Conservation (phyloP, 2,888 invertebrate genomes). For the Cacoxenus indagator region DNA sequence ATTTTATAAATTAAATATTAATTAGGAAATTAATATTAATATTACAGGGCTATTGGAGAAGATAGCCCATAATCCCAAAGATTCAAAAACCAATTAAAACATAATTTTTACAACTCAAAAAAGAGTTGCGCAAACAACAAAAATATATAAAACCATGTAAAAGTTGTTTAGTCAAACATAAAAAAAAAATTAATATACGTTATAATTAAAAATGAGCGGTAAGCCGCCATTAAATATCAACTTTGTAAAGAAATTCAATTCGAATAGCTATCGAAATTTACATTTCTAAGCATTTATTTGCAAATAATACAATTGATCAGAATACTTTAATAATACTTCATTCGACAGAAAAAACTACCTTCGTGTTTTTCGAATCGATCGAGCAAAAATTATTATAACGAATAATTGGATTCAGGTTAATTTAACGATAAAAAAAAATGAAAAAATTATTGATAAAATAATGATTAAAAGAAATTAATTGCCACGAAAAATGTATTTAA, state of each 20-base stretch:
- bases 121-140: constrained; percentile 4
- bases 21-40: background rate
- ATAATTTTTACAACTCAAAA: constrained; percentile 41
- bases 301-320: too few relatives aligned
- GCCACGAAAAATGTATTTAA: background rate
- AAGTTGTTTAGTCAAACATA: constrained; percentile 8
- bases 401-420: too few relatives aligned
- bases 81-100: constrained; percentile 50
- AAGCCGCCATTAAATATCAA: too few relatives aligned
- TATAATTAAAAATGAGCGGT: constrained; percentile 35
- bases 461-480: background rate
- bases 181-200: background rate
- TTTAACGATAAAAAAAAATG: background rate
- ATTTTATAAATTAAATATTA: background rate
- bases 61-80: constrained; percentile 26
- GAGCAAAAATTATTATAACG: too few relatives aligned
- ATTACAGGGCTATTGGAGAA: background rate
- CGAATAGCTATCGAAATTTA: too few relatives aligned
- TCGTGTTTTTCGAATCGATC: too few relatives aligned
- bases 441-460: background rate
- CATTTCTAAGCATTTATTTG: too few relatives aligned
- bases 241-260: too few relatives aligned
- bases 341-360: too few relatives aligned
- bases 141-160: constrained; percentile 25
- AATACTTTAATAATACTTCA: too few relatives aligned